A percentile compares a stretch with the other conserved stretches of the same genome.
Conservation (phyloP, 2,797 vertebrate genomes). For the Microchirus variegatus region DNA sequence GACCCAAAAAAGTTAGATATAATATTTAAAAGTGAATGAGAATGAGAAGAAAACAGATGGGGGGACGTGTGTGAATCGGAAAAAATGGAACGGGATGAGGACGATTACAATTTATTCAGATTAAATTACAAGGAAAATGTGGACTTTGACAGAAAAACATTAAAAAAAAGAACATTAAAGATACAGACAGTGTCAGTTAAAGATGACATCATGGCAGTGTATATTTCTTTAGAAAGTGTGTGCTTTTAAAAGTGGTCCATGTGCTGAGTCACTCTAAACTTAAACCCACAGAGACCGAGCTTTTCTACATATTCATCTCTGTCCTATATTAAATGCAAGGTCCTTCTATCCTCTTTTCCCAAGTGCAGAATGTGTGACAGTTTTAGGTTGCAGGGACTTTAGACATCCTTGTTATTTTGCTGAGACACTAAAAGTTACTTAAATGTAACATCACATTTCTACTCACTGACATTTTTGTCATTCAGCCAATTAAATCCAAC, state of each 20-base stretch:
- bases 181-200: not conserved
- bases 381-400: too few relatives aligned
- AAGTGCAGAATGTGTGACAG: too few relatives aligned
- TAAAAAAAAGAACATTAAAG: not conserved
- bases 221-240: not conserved
- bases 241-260: not conserved
- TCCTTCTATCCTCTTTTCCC: not conserved
- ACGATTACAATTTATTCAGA: slow-evolving; percentile 1
- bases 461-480: too few relatives aligned
- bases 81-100: slow-evolving; percentile 6
- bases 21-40: too few relatives aligned
- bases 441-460: too few relatives aligned
- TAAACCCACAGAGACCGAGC: slow-evolving; percentile 10
- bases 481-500: too few relatives aligned
- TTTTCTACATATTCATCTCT: not conserved
- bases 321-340: slow-evolving; percentile 31
- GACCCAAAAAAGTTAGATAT: slow-evolving; percentile 21
- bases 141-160: slow-evolving; percentile 16
- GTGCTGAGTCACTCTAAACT: not conserved
- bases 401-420: too few relatives aligned
- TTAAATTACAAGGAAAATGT: not conserved
- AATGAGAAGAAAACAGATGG: too few relatives aligned
- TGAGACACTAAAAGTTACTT: too few relatives aligned
- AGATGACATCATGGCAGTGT: too few relatives aligned
- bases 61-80: too few relatives aligned